Percentiles rank a stretch among this genome's conserved stretches.
These are phyloP conservation scores for Anoplopoma fimbria DNA, from an alignment of 2,113 vertebrate genomes.

Conservation along the genomic window DNA sequence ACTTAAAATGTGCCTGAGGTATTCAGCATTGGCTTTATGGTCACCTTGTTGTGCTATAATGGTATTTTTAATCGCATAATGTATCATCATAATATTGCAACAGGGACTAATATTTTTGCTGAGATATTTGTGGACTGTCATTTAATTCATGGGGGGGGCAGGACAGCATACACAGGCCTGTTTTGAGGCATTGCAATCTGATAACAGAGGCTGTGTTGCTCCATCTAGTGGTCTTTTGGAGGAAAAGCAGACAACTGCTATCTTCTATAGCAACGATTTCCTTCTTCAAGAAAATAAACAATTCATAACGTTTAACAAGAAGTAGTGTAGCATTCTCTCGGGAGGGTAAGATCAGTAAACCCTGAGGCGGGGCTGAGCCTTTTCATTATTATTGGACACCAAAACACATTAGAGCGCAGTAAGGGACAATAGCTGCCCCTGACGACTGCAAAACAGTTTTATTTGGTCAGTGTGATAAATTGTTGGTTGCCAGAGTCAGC, in stretches of 20 bases:
- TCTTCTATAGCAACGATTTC: background rate
- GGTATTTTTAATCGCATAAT: constrained; percentile 41
- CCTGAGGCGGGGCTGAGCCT: constrained; percentile 16
- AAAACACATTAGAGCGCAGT: constrained; percentile 35
- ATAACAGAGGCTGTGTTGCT: constrained; percentile 25
- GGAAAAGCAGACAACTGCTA: background rate
- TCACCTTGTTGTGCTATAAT: constrained; percentile 43
- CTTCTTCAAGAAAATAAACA: constrained; percentile 10
- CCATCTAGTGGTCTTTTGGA: constrained; percentile 71
- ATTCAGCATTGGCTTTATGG: constrained; percentile 19
- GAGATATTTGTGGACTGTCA: constrained; percentile 47
- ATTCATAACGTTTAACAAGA: constrained; percentile 15
- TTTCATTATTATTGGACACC: constrained; percentile 52
- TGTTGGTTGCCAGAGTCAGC: constrained; percentile 20
- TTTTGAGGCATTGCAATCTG: background rate
- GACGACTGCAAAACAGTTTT: constrained; percentile 23
- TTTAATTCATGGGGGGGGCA: constrained; percentile 30
- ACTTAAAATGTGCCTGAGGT: background rate
- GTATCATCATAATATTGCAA: constrained; percentile 42
- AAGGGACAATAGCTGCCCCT: background rate
- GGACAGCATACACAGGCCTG: background rate
- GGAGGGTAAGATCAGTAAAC: constrained; percentile 23
- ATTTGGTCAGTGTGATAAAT: constrained; percentile 45
- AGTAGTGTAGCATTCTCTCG: constrained; percentile 3
- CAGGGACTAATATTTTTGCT: constrained; percentile 31